Percentiles rank a stretch among this genome's conserved stretches.
Conservation (phyloP, 2,888 invertebrate species). For the Cybosia mesomella region DNA sequence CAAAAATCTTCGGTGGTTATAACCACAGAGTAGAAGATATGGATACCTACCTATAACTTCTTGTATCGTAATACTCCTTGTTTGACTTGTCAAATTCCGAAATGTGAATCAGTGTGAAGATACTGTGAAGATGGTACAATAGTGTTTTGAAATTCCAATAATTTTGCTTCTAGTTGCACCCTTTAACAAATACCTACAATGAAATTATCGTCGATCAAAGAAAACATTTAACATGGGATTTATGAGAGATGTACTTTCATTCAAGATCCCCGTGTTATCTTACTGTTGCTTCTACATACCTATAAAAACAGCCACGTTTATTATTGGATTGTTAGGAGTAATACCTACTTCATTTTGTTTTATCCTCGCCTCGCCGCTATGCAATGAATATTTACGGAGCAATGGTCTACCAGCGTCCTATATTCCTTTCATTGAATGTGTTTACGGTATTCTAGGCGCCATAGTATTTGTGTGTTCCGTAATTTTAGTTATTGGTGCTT, state of each 20-base stretch:
- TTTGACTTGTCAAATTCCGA: neutral
- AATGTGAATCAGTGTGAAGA: conserved; percentile 4
- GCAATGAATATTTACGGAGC: conserved; percentile 32
- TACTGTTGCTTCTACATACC: conserved; percentile 50
- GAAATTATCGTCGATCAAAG: neutral
- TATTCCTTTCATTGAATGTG: conserved; percentile 31
- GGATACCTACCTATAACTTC: no score
- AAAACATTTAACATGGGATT: conserved; percentile 5
- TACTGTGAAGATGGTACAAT: conserved; percentile 6
- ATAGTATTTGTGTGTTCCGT: conserved; percentile 48
- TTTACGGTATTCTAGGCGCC: conserved; percentile 46
- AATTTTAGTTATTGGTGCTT: conserved; percentile 43
- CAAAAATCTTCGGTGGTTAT: no score
- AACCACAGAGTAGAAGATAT: no score
- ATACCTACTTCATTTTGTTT: conserved; percentile 52
- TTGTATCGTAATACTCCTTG: neutral
- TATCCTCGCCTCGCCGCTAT: conserved; percentile 40
- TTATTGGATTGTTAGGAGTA: conserved; percentile 56
- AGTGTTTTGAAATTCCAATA: neutral
- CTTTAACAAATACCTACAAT: neutral
- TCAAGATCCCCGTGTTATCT: conserved; percentile 40
- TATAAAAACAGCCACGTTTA: conserved; percentile 41
- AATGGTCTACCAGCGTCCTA: conserved; percentile 47
- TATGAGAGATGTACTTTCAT: neutral
- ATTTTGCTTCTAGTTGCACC: neutral